Evolutionary conservation across 2,888 invertebrate genomes (phyloP), one percentile per base, ranked within the genome.

Genomic region (Aproaerema taeniolella): DNA sequence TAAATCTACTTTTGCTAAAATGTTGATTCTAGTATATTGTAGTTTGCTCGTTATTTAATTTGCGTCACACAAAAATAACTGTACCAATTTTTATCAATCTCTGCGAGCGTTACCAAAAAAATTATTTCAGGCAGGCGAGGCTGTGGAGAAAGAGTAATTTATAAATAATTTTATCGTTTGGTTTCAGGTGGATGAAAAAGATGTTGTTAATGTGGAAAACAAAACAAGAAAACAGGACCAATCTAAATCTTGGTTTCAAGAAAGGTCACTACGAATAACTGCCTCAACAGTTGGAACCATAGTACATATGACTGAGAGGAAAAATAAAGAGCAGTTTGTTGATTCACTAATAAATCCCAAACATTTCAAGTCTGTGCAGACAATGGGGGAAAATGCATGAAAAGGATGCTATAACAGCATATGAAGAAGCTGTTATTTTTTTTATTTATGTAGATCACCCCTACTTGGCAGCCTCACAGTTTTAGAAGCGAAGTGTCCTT

Each of bases 221-320:
- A 15, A 17, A 17, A 17, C 20, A 17, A 32, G 32, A 32, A n/a
- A 13, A 2, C 14, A 32, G 16, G 11, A 15, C 15, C 2, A 13
- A 32, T 17, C n/a, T 32, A 15, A n/a, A 10, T n/a, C 20, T 32
- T 32, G 32, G 20, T 32, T 32, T 32, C 32, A 32, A 32, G 32
- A 32, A 32, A 13, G 32, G 32, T 32, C 32, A 16, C 9, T 39
- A 25, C 32, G 31, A 5, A 7, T 39, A 25, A 39, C 32, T 31
- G 39, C 39, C 4, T 39, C 26, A 15, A 31, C 9, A n/a, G 14
- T 39, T 7, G 39, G 39, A 7, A 39, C 39, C 24, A 26, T 29
- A 11, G 11, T 32, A 10, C 32, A 32, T 15, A 32, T 32, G 32
- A 32, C 32, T 13, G 32, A 32, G 7, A 10, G 20, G 15, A 32